Percentiles rank a stretch among this genome's conserved stretches.
These are phyloP conservation scores for Upupa epops DNA, from an alignment of 2,113 vertebrate genomes.

Conservation along the genomic window DNA sequence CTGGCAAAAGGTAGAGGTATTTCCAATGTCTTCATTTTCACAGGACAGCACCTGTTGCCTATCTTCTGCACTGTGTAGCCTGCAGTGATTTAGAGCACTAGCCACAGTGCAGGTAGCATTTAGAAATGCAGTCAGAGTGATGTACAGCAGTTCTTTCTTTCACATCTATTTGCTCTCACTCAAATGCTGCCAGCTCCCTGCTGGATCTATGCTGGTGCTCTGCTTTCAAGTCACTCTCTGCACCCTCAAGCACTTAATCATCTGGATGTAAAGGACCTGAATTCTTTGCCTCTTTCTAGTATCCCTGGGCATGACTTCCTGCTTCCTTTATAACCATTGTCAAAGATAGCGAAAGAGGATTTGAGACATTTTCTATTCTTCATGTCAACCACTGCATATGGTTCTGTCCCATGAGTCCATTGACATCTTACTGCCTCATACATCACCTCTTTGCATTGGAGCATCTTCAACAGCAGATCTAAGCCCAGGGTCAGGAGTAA, in stretches of 20 bases:
- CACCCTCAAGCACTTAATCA: not conserved
- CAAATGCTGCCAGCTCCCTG: not conserved
- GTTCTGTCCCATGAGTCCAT: not conserved
- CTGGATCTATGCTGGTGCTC: not conserved
- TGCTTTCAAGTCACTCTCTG: not conserved
- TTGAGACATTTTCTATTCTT: not conserved
- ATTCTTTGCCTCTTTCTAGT: not conserved
- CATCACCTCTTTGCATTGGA: not conserved
- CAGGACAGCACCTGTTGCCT: not conserved
- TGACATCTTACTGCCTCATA: not conserved
- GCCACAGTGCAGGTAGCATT: not conserved
- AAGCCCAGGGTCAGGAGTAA: not conserved
- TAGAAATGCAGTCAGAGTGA: not conserved
- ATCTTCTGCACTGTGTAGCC: not conserved
- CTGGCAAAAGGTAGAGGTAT: not conserved
- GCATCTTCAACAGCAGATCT: not conserved
- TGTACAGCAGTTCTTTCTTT: not conserved
- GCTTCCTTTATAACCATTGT: not conserved
- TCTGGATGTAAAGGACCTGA: not conserved
- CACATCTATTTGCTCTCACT: not conserved
- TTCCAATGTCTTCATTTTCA: not conserved
- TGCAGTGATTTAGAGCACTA: not conserved
- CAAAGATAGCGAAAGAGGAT: not conserved
- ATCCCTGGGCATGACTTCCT: not conserved
- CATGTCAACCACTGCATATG: no score